A percentile compares a stretch with the other conserved stretches of the same genome.
Evolutionary conservation across 2,888 invertebrate species (phyloP).

Genomic region (Parnassius smintheus): DNA sequence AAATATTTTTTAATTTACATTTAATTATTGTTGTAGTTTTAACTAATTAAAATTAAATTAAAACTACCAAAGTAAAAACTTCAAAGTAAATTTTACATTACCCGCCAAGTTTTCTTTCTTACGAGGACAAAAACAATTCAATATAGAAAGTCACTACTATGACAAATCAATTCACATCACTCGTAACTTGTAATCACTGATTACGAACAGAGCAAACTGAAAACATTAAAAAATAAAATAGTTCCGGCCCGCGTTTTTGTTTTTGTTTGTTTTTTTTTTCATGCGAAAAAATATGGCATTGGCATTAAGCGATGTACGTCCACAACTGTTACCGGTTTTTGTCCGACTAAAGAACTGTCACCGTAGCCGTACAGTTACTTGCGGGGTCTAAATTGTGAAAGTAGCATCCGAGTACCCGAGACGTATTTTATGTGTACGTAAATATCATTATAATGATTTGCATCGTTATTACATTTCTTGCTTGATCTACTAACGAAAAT

Average conservation of each 20-base stretch:
- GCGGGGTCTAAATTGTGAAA: conserved; percentile 23
- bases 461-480: neutral
- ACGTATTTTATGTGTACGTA: conserved; percentile 7
- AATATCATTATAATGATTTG: conserved; percentile 11
- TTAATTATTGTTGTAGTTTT: too few relatives aligned
- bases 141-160: conserved; percentile 11
- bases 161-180: conserved; percentile 14
- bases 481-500: conserved; percentile 4
- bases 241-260: conserved; percentile 3
- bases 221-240: conserved; percentile 17
- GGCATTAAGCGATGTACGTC: conserved; percentile 4
- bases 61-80: too few relatives aligned
- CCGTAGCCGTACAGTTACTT: conserved; percentile 19
- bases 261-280: conserved; percentile 4
- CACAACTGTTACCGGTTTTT: conserved; percentile 15
- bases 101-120: conserved; percentile 15
- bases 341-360: conserved; percentile 23
- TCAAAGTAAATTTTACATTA: conserved; percentile 8
- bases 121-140: conserved; percentile 9
- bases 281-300: neutral
- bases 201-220: neutral
- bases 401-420: conserved; percentile 6
- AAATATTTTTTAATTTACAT: too few relatives aligned
- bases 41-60: too few relatives aligned
- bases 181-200: neutral